These are phyloP conservation scores for Dendropsophus ebraccatus DNA, from an alignment of 2,113 vertebrate species.

Conservation along the genomic window DNA sequence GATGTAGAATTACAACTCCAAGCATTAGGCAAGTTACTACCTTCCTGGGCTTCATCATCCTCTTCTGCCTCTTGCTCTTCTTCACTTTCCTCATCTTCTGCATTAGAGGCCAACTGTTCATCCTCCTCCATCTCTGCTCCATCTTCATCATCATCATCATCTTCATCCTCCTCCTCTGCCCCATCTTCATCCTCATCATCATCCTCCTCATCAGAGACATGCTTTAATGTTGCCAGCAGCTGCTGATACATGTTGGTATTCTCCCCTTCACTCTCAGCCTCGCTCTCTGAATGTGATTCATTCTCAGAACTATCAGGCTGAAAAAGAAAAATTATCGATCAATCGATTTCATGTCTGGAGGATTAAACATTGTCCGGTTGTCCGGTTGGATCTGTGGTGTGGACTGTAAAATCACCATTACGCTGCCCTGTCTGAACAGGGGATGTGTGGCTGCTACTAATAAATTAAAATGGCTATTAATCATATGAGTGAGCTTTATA, in stretches of 20 bases:
- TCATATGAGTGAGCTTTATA: too few relatives aligned
- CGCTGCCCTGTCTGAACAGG: too few relatives aligned
- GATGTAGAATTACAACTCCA: too few relatives aligned
- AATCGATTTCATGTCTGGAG: background rate
- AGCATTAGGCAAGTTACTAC: background rate
- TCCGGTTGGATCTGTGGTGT: too few relatives aligned
- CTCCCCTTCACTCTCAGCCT: conserved; percentile 79
- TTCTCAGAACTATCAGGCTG: conserved; percentile 79
- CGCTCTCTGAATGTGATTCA: conserved; percentile 71
- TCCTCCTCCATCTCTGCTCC: conserved; percentile 62
- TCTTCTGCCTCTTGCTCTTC: conserved; percentile 16
- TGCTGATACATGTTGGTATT: conserved; percentile 84
- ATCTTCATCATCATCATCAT: conserved; percentile 62
- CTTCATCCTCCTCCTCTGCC: conserved; percentile 64
- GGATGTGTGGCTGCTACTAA: too few relatives aligned
- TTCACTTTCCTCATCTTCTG: conserved; percentile 33
- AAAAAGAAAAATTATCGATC: background rate
- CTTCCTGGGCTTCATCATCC: background rate
- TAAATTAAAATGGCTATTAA: too few relatives aligned
- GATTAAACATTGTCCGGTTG: background rate
- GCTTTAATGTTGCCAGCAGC: conserved; percentile 86
- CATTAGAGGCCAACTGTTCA: conserved; percentile 67
- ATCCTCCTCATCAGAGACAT: conserved; percentile 69
- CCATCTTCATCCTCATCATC: conserved; percentile 72
- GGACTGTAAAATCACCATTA: too few relatives aligned